Conservation (phyloP, 2,113 vertebrate species). For the Antidorcas marsupialis region DNA sequence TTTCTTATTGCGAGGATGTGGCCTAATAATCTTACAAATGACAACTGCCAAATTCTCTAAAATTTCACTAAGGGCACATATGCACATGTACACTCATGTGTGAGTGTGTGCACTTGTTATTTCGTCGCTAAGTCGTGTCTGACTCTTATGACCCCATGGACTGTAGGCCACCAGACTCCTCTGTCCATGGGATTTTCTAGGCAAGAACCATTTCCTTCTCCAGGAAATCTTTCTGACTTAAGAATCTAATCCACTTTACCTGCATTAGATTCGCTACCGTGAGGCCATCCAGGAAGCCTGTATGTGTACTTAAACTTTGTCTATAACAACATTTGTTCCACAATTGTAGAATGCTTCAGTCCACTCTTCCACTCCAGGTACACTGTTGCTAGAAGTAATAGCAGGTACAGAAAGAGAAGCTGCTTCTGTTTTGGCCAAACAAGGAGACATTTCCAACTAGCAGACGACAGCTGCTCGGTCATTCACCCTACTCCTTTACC, state of each 20-base stretch:
- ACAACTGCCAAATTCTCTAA: neutral
- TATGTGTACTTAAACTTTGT: neutral
- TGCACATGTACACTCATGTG: neutral
- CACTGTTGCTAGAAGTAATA: neutral
- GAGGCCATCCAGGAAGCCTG: neutral
- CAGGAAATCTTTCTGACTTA: neutral
- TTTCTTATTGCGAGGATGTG: neutral
- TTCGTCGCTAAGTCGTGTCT: fast-evolving
- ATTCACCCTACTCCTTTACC: neutral
- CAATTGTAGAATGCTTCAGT: neutral
- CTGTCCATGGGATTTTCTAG: neutral
- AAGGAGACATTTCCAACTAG: neutral
- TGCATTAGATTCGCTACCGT: neutral
- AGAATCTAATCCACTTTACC: neutral
- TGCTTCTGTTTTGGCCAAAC: neutral
- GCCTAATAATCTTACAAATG: neutral
- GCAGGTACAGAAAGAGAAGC: neutral
- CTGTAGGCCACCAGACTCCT: neutral
- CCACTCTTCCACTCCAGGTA: neutral
- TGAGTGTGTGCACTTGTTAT: neutral
- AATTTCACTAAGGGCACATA: neutral
- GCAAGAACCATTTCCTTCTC: neutral
- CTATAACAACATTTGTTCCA: neutral
- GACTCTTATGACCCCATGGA: neutral
- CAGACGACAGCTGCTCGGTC: neutral